Conservation (phyloP, 2,113 vertebrate species). For the Poicephalus gulielmi region DNA sequence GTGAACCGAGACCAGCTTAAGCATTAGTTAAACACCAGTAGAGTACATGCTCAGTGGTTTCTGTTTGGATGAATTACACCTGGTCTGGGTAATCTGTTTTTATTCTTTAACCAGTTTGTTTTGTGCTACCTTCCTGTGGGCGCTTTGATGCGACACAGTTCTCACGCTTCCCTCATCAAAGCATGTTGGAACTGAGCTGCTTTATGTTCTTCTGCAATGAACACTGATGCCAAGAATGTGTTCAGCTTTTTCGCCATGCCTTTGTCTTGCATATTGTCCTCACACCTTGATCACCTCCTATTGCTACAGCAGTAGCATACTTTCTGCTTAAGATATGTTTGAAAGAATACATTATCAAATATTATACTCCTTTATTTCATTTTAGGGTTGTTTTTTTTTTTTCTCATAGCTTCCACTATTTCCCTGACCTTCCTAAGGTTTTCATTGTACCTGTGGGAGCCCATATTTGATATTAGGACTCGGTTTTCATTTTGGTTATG, state of each 20-base stretch:
- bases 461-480: background rate
- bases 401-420: background rate
- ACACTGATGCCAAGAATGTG: background rate
- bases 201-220: background rate
- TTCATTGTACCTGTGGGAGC: background rate
- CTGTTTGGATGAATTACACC: background rate
- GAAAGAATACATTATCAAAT: background rate
- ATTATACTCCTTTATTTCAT: background rate
- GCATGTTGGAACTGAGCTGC: background rate
- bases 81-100: background rate
- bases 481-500: background rate
- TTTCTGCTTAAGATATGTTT: background rate
- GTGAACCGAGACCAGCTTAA: background rate
- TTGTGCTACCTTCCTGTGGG: background rate
- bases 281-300: background rate
- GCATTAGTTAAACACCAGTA: background rate
- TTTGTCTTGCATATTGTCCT: background rate
- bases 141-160: background rate
- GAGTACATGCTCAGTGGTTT: background rate
- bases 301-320: background rate
- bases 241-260: background rate
- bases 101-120: background rate
- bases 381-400: background rate
- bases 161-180: background rate
- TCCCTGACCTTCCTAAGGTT: background rate